Evolutionary conservation across 2,797 vertebrate genomes (phyloP).

Genomic region (Dryobates pubescens): DNA sequence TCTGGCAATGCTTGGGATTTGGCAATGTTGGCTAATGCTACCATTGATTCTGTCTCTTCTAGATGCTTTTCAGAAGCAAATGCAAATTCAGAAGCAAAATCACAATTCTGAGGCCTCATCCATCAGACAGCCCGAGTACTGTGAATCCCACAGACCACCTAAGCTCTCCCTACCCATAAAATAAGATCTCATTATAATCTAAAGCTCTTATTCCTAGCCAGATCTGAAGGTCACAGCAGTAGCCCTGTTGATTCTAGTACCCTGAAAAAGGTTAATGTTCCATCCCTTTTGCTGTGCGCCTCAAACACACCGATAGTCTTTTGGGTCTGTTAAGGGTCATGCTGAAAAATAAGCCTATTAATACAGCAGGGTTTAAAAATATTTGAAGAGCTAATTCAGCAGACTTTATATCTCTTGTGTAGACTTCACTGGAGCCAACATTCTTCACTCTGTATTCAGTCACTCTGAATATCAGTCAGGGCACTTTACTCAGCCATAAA

Average conservation of each 20-base stretch:
- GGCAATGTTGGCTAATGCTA: fast-evolving
- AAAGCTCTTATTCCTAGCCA: neutral
- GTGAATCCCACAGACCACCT: neutral
- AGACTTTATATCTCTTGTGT: slow-evolving; percentile 36
- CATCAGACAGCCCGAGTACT: neutral
- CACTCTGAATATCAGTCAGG: slow-evolving; percentile 39
- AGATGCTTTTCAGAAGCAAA: neutral
- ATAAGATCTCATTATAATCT: neutral
- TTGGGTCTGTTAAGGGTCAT: neutral
- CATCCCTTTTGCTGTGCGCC: neutral
- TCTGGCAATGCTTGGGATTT: neutral
- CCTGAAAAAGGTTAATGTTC: neutral
- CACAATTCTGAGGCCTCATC: neutral
- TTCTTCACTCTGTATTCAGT: slow-evolving; percentile 26
- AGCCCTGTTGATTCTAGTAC: neutral
- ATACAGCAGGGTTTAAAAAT: neutral
- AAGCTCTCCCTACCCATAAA: neutral
- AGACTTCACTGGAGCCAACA: slow-evolving; percentile 18
- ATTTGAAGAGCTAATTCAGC: slow-evolving; percentile 25
- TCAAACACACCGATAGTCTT: neutral
- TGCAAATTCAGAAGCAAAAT: neutral
- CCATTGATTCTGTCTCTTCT: neutral
- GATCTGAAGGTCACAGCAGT: slow-evolving; percentile 20
- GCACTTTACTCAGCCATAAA: slow-evolving; percentile 24
- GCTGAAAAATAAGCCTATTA: slow-evolving; percentile 5